These are phyloP conservation scores for Loxodonta africana DNA, from an alignment of 2,113 vertebrate species.

Conservation along the genomic window DNA sequence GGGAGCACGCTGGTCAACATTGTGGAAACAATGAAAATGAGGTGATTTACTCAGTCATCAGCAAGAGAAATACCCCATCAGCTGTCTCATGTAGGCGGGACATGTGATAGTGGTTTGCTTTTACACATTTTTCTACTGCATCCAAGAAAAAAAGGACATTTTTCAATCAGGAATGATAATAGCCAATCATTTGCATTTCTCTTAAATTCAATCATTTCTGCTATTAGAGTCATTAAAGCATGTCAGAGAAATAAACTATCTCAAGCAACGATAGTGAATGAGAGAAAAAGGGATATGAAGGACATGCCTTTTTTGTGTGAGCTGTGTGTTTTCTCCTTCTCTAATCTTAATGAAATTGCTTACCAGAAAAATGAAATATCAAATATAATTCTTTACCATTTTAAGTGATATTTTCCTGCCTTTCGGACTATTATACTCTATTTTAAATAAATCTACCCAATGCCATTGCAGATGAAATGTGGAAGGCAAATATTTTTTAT, in stretches of 20 bases:
- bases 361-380: slow-evolving; percentile 47
- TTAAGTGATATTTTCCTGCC: slow-evolving; percentile 63
- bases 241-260: neutral
- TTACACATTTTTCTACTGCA: neutral
- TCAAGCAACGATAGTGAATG: neutral
- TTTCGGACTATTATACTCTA: slow-evolving; percentile 48
- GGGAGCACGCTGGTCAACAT: slow-evolving; percentile 78
- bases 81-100: slow-evolving; percentile 75
- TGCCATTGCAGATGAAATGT: slow-evolving; percentile 49
- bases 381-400: slow-evolving; percentile 65
- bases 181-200: neutral
- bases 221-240: neutral
- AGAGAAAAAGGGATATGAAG: neutral
- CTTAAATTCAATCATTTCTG: slow-evolving; percentile 23
- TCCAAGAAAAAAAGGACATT: neutral
- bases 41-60: slow-evolving; percentile 83
- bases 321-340: slow-evolving; percentile 2
- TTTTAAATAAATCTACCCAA: slow-evolving; percentile 69
- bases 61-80: slow-evolving; percentile 64
- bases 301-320: neutral
- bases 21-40: slow-evolving; percentile 82
- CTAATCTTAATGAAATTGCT: slow-evolving; percentile 54
- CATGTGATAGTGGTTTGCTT: slow-evolving; percentile 56
- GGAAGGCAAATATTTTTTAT: slow-evolving; percentile 67
- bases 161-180: slow-evolving; percentile 35